Percentiles rank a stretch among this genome's conserved stretches.
Evolutionary conservation across 2,797 vertebrate genomes (phyloP).

Genomic region (Bradypodion pumilum): DNA sequence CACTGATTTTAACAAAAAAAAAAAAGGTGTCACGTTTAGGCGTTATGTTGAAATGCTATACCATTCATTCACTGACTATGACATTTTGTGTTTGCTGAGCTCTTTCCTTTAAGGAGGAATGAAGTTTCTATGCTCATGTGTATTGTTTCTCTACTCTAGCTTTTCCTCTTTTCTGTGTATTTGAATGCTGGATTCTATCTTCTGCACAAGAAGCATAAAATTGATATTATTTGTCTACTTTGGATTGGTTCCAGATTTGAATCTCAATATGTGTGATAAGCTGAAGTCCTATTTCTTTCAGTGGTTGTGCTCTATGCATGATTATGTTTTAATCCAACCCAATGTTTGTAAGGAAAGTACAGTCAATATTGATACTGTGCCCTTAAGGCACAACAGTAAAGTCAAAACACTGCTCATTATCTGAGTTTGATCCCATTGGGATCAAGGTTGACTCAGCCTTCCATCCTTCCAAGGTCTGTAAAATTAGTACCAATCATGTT

Average conservation of each 20-base stretch:
- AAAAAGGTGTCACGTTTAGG: background rate
- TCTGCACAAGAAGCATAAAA: background rate
- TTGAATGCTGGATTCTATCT: background rate
- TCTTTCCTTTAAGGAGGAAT: background rate
- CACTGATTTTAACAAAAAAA: too few species aligned
- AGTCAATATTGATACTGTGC: too few species aligned
- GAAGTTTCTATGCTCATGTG: background rate
- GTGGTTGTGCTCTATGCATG: too few species aligned
- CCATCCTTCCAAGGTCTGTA: too few species aligned
- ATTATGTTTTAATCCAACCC: background rate
- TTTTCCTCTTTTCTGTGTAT: background rate
- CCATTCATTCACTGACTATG: background rate
- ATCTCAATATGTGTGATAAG: too few species aligned
- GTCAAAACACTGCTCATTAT: too few species aligned
- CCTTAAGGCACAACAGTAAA: too few species aligned
- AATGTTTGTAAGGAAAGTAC: background rate
- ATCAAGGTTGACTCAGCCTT: too few species aligned
- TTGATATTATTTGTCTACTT: background rate
- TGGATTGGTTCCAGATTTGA: background rate
- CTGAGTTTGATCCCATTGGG: too few species aligned
- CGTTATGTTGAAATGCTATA: background rate
- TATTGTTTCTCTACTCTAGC: background rate
- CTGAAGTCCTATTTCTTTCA: too few species aligned
- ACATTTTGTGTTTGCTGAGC: background rate
- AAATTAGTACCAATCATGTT: too few species aligned